Evolutionary conservation across 2,113 vertebrate species (phyloP).

Genomic region (Cynoglossus semilaevis): DNA sequence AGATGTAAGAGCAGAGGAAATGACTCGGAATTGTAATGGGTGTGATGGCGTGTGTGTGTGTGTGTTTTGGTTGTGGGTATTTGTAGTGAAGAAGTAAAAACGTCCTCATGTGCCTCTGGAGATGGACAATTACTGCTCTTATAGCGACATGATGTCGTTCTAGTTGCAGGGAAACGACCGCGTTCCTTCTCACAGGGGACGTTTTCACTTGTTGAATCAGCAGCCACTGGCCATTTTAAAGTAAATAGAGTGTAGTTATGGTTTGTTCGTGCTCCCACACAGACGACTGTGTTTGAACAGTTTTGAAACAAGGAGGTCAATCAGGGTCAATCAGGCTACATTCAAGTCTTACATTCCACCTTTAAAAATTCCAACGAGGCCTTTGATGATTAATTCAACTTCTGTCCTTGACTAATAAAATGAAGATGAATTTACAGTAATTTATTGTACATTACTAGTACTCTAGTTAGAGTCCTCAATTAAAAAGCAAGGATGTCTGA

Average conservation of each 20-base stretch:
- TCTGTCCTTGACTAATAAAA: no score
- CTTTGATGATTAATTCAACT: no score
- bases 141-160: constrained; percentile 11
- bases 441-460: no score
- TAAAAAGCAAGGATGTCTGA: no score
- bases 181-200: constrained; percentile 19
- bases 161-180: constrained; percentile 15
- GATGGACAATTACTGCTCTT: constrained; percentile 21
- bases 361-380: no score
- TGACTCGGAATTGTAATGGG: constrained; percentile 25
- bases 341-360: no score
- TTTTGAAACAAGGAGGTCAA: no score
- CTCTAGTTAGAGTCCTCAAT: no score
- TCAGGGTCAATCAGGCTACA: no score
- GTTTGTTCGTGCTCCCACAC: constrained; percentile 5
- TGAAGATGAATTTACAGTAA: no score
- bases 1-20: constrained; percentile 48
- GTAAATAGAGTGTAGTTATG: constrained; percentile 23
- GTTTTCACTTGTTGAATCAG: constrained; percentile 42
- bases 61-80: background rate
- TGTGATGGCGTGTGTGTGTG: constrained; percentile 2
- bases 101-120: constrained; percentile 5
- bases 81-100: constrained; percentile 9
- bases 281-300: no score
- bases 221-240: constrained; percentile 14